phyloP scores from a whole-genome alignment of 2,888 invertebrate genomes.

The Lasioglossum oenotherae region DNA sequence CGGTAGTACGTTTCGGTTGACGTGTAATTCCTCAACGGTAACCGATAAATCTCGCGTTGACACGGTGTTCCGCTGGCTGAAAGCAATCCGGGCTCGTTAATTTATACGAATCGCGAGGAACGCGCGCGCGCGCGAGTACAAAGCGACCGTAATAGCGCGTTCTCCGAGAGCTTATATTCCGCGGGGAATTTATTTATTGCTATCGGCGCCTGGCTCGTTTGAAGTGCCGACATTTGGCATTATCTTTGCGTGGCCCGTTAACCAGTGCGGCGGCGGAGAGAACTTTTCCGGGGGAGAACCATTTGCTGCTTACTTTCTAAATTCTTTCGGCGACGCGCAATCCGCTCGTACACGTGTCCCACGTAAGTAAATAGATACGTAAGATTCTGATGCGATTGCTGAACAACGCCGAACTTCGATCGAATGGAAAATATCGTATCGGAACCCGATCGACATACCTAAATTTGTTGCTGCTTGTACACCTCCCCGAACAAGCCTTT shows the following conservation, averaged over 20 bases:
- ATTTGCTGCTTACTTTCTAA: conserved; percentile 65
- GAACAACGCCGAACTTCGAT: conserved; percentile 26
- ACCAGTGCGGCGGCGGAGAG: background rate
- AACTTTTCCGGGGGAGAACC: conserved; percentile 39
- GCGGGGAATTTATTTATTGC: conserved; percentile 70
- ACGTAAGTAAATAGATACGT: conserved; percentile 33
- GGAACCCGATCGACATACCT: conserved; percentile 7
- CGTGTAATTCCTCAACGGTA: conserved; percentile 55
- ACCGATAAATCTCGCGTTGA: conserved; percentile 66
- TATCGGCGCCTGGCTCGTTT: conserved; percentile 58
- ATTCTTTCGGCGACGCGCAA: conserved; percentile 63
- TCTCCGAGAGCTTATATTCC: conserved; percentile 58
- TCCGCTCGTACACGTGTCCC: conserved; percentile 37
- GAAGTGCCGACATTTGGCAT: conserved; percentile 64
- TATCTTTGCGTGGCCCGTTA: conserved; percentile 37
- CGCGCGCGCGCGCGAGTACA: conserved; percentile 50
- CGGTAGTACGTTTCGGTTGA: conserved; percentile 47
- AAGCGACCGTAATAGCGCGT: conserved; percentile 62
- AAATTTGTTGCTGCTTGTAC: background rate
- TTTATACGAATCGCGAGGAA: conserved; percentile 62
- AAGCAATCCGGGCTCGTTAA: conserved; percentile 62
- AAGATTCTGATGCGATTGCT: conserved; percentile 24
- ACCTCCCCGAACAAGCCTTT: background rate
- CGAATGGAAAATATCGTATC: conserved; percentile 23
- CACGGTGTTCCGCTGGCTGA: conserved; percentile 59